Conservation (phyloP, 92 coral and sea anemone genomes). For the Porites cylindrica region DNA sequence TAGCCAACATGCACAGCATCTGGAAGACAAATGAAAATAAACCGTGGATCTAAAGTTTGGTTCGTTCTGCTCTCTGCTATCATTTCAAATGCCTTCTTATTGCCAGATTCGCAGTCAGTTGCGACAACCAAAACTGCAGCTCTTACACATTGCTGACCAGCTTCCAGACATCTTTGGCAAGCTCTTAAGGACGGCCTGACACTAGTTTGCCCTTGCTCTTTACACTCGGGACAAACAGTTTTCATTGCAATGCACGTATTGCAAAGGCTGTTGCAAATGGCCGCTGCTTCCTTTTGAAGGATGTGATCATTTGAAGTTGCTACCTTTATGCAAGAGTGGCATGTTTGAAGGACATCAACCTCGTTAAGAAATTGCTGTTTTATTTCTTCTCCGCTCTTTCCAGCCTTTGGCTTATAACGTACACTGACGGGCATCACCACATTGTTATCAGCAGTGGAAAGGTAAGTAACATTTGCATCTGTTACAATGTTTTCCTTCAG, state of each 20-base stretch:
- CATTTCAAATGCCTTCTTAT: slow-evolving; percentile 51
- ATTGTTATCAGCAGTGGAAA: slow-evolving; percentile 53
- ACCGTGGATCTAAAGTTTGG: slow-evolving; percentile 41
- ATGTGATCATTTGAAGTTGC: slow-evolving; percentile 40
- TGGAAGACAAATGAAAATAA: slow-evolving; percentile 45
- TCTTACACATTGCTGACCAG: slow-evolving; percentile 46
- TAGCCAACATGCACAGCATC: not conserved
- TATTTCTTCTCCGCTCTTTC: slow-evolving; percentile 63
- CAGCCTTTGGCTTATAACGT: slow-evolving; percentile 55
- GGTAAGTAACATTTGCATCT: slow-evolving; percentile 60
- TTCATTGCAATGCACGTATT: slow-evolving; percentile 31
- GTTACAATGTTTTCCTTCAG: slow-evolving; percentile 43
- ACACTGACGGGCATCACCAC: slow-evolving; percentile 73
- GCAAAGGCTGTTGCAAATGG: slow-evolving; percentile 39
- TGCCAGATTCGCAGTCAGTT: slow-evolving; percentile 62
- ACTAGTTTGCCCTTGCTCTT: slow-evolving; percentile 44
- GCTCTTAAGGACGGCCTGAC: slow-evolving; percentile 34
- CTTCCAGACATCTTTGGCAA: slow-evolving; percentile 40
- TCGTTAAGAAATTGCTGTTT: slow-evolving; percentile 60
- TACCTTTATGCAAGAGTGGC: slow-evolving; percentile 51
- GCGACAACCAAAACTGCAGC: slow-evolving; percentile 44
- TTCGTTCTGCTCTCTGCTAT: slow-evolving; percentile 19
- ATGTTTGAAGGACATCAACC: slow-evolving; percentile 52
- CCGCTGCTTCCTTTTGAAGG: not conserved
- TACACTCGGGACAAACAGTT: slow-evolving; percentile 34